Evolutionary conservation across 2,888 invertebrate genomes (phyloP).

Genomic region (Ophonus ardosiacus): DNA sequence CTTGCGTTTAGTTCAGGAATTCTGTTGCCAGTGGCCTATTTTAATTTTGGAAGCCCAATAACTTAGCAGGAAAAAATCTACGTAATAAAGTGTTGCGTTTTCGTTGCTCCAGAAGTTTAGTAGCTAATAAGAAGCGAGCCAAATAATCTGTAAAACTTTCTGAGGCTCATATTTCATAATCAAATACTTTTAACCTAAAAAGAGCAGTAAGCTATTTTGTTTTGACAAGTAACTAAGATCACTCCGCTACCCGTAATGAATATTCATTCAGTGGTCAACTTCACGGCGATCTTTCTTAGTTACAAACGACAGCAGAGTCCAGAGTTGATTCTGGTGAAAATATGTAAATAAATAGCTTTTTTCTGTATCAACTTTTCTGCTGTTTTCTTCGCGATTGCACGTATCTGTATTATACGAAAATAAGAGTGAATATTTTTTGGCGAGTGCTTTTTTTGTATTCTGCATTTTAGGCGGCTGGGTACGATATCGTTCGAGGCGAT

Average conservation of each 20-base stretch:
- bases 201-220: background rate
- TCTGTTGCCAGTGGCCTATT: no score
- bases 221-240: conserved; percentile 12
- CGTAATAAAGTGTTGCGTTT: no score
- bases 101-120: no score
- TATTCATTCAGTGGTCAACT: conserved; percentile 45
- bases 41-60: no score
- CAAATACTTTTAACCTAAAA: background rate
- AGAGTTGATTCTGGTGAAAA: conserved; percentile 7
- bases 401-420: conserved; percentile 3
- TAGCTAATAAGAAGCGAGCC: no score
- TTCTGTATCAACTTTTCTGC: conserved; percentile 3
- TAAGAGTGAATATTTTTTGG: background rate
- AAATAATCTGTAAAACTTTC: background rate
- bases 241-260: background rate
- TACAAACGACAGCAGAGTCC: conserved; percentile 1
- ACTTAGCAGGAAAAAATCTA: no score
- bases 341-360: conserved; percentile 31
- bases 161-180: background rate
- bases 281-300: conserved; percentile 31
- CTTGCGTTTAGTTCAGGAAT: no score
- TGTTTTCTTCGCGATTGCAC: background rate
- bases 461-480: conserved; percentile 3
- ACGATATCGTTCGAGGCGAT: background rate
- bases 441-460: conserved; percentile 21